Base-by-base conservation (phyloP, 2,797 vertebrate genomes). In the Nyctalus aviator region DNA sequence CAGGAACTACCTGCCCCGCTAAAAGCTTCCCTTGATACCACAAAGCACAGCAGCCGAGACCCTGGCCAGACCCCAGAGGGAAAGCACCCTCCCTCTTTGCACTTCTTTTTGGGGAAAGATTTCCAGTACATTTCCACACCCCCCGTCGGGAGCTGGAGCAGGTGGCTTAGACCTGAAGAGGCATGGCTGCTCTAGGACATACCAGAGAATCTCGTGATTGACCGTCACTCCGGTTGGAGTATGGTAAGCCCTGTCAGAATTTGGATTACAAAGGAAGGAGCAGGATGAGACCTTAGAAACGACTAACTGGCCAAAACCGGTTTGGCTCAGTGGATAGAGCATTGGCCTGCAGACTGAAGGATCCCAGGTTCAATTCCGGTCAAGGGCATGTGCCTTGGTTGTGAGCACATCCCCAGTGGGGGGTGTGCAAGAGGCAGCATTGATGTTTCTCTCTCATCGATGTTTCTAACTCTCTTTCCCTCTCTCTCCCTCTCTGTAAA, bases 51-150 rank as follows among this genome's bases (percentile, higher is more conserved):
- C 81, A n/a, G 2, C 62, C 0, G 4, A 48, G 57, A 37, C 57
- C 12, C 3, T 0, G 6, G 44, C 50, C 27, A 1, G 21, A 57
- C 59, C 35, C 5, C 20, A 8, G 6, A n/a, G 13, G 23, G 30
- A 37, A 35, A 35, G 17, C 23, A 48, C 64, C 35, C n/a, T 84
- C 30, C 0, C 17, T 53, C 66, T 79, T 25, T 41, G 37, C 5
- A 37, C 72, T 23, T 77, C 23, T 37, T 76, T 25, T 59, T 71
- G 6, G 72, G 30, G n/a, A 12, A 30, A 30, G 20, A 41, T 55
- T 72, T 64, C 15, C 73, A 76, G 71, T 78, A 25, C 64, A 83
- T 55, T 35, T 55, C 35, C 32, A 44, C 2, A 25, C 4, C 7
- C 14, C 62, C n/a, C 41, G 11, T 4, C 37, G 69, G 30, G n/a